These are phyloP conservation scores for Blastobasis lacticolella DNA, from an alignment of 2,888 invertebrate genomes.

Conservation along the genomic window DNA sequence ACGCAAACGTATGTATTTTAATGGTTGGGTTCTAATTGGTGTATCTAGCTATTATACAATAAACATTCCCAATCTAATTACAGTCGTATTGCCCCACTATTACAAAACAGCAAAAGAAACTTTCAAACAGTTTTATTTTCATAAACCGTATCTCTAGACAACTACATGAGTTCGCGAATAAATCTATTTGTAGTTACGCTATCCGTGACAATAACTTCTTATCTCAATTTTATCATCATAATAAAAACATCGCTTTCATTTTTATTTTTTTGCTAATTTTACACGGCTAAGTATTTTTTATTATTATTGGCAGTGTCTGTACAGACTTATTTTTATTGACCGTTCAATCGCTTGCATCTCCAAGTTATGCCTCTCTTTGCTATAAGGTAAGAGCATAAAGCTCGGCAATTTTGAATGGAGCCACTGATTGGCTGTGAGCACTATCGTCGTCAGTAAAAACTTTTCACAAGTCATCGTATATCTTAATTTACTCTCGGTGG, in stretches of 20 bases:
- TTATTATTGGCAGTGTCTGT: conserved; percentile 15
- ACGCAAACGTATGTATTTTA: conserved; percentile 3
- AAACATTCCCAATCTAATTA: background rate
- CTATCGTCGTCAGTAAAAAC: background rate
- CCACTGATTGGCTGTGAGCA: conserved; percentile 9
- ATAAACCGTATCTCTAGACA: no score
- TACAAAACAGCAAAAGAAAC: background rate
- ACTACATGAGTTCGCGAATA: no score
- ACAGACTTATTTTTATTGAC: conserved; percentile 11
- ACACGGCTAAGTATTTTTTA: conserved; percentile 11
- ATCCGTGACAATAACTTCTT: no score
- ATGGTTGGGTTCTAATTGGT: conserved; percentile 1
- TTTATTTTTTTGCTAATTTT: no score
- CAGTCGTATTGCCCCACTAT: background rate
- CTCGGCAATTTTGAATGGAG: conserved; percentile 4
- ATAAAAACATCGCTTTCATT: no score
- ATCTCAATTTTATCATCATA: no score
- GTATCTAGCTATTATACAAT: conserved; percentile 1
- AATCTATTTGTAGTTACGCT: no score
- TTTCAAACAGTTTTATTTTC: background rate
- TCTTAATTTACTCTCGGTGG: no score
- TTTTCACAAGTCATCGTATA: conserved; percentile 7
- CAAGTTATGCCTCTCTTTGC: conserved; percentile 4
- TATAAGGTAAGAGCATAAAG: background rate
- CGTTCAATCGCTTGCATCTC: conserved; percentile 13